phyloP scores from a whole-genome alignment of 2,113 vertebrate genomes.

The Oryzias javanicus region DNA sequence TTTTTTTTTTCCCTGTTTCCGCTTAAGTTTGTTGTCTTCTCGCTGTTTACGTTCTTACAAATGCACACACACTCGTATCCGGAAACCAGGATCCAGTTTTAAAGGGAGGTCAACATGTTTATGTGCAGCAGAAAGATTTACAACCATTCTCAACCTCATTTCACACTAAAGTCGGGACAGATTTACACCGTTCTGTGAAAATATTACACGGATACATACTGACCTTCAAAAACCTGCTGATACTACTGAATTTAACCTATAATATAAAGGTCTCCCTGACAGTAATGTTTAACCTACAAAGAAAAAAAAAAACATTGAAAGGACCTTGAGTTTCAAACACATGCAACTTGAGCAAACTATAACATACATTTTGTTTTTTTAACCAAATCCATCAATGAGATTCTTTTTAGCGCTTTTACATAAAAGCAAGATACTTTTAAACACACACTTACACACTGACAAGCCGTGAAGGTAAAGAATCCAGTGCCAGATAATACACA shows the following conservation, averaged over 20 bases:
- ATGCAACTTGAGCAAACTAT: not conserved
- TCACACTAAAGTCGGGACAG: constrained; percentile 35
- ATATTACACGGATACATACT: constrained; percentile 19
- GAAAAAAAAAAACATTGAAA: constrained; percentile 5
- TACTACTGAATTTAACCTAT: constrained; percentile 3
- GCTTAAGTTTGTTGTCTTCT: constrained; percentile 1
- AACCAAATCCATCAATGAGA: constrained; percentile 26
- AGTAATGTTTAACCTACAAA: constrained; percentile 11
- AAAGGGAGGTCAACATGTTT: constrained; percentile 54
- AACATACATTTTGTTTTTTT: constrained; percentile 21
- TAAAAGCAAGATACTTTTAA: constrained; percentile 14
- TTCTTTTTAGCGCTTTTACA: constrained; percentile 29
- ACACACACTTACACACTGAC: constrained; percentile 2
- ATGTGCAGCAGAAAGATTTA: constrained; percentile 64
- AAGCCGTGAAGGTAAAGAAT: constrained; percentile 20
- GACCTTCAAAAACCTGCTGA: constrained; percentile 26
- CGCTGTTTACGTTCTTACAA: constrained; percentile 27
- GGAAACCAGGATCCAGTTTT: constrained; percentile 17
- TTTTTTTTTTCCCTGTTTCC: constrained; percentile 2
- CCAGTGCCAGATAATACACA: constrained; percentile 13
- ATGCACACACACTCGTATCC: constrained; percentile 16
- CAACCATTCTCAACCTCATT: constrained; percentile 47
- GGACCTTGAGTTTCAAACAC: constrained; percentile 8
- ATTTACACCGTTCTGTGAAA: constrained; percentile 37
- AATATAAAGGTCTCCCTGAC: constrained; percentile 4